Base-by-base conservation (phyloP, 2,888 invertebrate species). In the Ferrisia virgata region DNA sequence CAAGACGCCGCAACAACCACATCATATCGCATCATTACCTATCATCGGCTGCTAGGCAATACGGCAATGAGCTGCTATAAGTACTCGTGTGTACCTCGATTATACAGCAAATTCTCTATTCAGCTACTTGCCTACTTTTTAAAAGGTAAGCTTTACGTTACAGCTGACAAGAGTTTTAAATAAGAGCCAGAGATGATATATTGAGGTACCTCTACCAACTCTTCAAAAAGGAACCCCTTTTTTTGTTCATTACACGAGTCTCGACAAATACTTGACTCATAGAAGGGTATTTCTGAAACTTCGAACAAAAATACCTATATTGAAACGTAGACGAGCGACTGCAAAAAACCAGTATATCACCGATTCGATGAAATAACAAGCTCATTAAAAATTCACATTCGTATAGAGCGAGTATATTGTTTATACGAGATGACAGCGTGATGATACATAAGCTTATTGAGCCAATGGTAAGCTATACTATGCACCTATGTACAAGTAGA, bases 331-430 rank as follows among this genome's bases (percentile, higher is more conserved):
- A 6, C 8, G n/a, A n/a, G n/a, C n/a, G n/a, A n/a, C n/a, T n/a
- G n/a, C n/a, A 43, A 47, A 47, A 11, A 58, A 8, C 18, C 72
- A 13, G 31, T 72, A 64, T 33, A 76, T 36, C 72, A 36, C 72
- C 36, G 13, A 76, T 76, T 36, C 72, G 18, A 31, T 36, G 22
- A 0, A 18, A n/a, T n/a, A n/a, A 8, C 36, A 9, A 36, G 36
- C 72, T 76, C 36, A 18, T 76, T 76, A 36, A 36, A 76, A 76
- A 76, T 76, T 76, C 72, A 76, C 69, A 8, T 11, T 53, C 69
- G 18, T 69, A 28, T 28, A 15, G 11, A n/a, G 13, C 18, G 2
- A 8, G 72, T 76, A 18, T 76, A 25, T 76, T 18, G 18, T 36
- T 36, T 76, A 18, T 53, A 6, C 6, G 9, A 36, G 33, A 76